A percentile compares a stretch with the other conserved stretches of the same genome.
These are phyloP conservation scores for Pachymerium ferrugineum DNA, from an alignment of 2,888 invertebrate species.

Conservation along the genomic window DNA sequence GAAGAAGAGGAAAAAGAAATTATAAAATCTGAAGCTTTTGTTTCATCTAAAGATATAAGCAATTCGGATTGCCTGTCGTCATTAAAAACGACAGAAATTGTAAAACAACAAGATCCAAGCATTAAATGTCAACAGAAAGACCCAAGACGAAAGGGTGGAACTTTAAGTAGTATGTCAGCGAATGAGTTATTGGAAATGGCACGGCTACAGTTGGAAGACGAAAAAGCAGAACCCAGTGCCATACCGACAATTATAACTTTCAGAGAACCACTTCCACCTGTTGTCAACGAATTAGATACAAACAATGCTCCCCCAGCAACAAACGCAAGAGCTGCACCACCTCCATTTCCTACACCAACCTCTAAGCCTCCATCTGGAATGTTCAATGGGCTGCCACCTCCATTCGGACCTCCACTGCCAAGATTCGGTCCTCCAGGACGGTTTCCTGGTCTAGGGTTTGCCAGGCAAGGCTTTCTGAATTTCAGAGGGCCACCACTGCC, in stretches of 20 bases:
- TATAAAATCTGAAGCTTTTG: background rate
- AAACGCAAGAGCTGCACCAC: background rate
- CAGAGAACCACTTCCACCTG: slow-evolving; percentile 31
- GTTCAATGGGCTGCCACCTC: slow-evolving; percentile 16
- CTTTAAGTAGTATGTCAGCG: slow-evolving; percentile 35
- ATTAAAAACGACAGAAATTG: background rate
- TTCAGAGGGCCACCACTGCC: background rate
- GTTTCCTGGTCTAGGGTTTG: background rate
- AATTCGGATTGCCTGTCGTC: background rate
- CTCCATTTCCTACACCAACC: background rate
- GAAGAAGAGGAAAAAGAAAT: background rate
- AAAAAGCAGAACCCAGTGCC: slow-evolving; percentile 5
- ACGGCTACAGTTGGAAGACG: slow-evolving; percentile 37
- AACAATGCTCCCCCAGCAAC: background rate
- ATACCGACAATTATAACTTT: slow-evolving; percentile 28
- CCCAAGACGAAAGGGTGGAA: slow-evolving; percentile 29
- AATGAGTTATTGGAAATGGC: slow-evolving; percentile 37
- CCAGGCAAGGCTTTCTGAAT: background rate
- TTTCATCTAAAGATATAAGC: background rate
- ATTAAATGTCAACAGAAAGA: slow-evolving; percentile 29
- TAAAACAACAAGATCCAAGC: slow-evolving; percentile 33
- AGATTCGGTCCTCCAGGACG: background rate
- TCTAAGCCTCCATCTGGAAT: background rate
- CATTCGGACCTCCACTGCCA: slow-evolving; percentile 16
- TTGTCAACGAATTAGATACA: slow-evolving; percentile 5